These are phyloP conservation scores for Drosophila baimaii DNA, from an alignment of 1,140 invertebrate species.

Conservation along the genomic window DNA sequence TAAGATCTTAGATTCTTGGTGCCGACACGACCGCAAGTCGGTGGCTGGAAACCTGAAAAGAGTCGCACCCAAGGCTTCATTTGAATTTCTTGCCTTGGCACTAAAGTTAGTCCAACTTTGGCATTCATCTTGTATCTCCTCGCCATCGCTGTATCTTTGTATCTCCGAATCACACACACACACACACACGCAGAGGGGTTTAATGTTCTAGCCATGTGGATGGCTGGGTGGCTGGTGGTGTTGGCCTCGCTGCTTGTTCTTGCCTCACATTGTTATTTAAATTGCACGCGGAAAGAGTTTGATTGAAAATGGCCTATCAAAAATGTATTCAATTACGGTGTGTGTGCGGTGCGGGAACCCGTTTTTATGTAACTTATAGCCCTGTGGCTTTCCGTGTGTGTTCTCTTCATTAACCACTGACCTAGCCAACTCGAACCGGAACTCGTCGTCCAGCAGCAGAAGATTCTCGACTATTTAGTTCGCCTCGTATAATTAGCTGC, in stretches of 20 bases:
- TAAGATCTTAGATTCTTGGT: constrained; percentile 55
- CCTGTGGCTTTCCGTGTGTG: neutral
- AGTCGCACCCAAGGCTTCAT: constrained; percentile 67
- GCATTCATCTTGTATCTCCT: constrained; percentile 63
- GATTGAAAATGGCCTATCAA: constrained; percentile 31
- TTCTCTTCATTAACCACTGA: constrained; percentile 47
- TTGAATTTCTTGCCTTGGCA: constrained; percentile 79
- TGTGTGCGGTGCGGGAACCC: constrained; percentile 10
- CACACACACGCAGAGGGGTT: neutral
- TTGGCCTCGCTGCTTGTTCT: constrained; percentile 17
- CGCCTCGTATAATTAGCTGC: constrained; percentile 33
- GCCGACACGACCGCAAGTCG: constrained; percentile 60
- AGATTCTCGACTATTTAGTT: constrained; percentile 42
- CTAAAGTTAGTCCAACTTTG: constrained; percentile 79
- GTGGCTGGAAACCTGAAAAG: constrained; percentile 73
- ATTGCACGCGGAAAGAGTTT: constrained; percentile 72
- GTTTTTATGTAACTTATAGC: constrained; percentile 33
- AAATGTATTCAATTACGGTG: constrained; percentile 48
- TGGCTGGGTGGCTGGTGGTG: constrained; percentile 20
- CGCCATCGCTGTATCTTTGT: constrained; percentile 34
- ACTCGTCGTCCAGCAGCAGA: constrained; percentile 31
- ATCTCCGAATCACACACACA: constrained; percentile 27
- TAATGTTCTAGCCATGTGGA: constrained; percentile 59
- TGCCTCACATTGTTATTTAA: constrained; percentile 75
- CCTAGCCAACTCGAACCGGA: constrained; percentile 54